Conservation (phyloP, 2,888 invertebrate genomes). For the Schizotus pectinicornis region DNA sequence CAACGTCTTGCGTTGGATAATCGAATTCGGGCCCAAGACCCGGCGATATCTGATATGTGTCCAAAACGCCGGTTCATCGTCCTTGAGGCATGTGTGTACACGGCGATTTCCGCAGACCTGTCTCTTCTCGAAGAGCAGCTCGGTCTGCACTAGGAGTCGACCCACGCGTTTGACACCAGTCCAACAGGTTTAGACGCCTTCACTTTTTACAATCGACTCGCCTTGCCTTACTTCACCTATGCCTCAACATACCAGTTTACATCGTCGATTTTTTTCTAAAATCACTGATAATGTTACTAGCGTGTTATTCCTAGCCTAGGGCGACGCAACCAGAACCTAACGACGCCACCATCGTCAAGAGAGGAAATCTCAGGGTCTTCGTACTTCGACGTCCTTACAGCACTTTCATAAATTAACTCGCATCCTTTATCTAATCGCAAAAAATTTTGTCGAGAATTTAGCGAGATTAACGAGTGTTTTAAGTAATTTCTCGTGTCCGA, state of each 20-base stretch:
- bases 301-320: conserved; percentile 15
- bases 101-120: conserved; percentile 45
- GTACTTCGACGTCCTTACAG: no score
- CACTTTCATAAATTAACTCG: no score
- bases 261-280: conserved; percentile 21
- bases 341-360: no score
- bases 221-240: conserved; percentile 36
- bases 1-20: no score
- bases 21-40: not conserved
- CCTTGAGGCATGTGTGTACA: conserved; percentile 41
- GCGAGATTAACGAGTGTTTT: no score
- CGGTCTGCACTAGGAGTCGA: conserved; percentile 53
- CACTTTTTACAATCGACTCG: conserved; percentile 54
- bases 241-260: conserved; percentile 30
- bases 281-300: conserved; percentile 26
- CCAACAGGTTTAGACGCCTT: conserved; percentile 61
- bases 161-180: conserved; percentile 60
- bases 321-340: not conserved
- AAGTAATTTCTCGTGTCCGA: no score
- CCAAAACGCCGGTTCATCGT: conserved; percentile 42
- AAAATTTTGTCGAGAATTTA: no score
- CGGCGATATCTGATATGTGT: conserved; percentile 18
- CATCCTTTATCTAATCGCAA: no score
- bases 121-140: conserved; percentile 36
- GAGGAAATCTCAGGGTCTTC: no score